A percentile compares a stretch with the other conserved stretches of the same genome.
These are phyloP conservation scores for Loriculus beryllinus DNA, from an alignment of 2,797 vertebrate genomes.

Conservation along the genomic window DNA sequence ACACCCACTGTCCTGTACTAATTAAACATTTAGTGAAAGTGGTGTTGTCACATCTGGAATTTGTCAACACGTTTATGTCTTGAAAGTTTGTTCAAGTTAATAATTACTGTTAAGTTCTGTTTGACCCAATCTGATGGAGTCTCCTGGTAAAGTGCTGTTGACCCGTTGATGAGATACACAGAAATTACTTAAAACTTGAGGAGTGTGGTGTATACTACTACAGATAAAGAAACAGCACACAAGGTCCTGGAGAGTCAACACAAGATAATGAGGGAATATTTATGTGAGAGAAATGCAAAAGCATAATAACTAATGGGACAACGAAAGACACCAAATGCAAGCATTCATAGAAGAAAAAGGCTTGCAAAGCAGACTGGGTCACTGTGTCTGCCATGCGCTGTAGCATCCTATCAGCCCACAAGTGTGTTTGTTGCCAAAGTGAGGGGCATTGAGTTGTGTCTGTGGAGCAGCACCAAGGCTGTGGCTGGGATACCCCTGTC, in stretches of 20 bases:
- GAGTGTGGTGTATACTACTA: background rate
- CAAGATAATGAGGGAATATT: background rate
- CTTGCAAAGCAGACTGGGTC: background rate
- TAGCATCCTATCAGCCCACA: fast-evolving
- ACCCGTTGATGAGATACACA: background rate
- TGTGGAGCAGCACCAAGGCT: background rate
- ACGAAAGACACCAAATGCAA: background rate
- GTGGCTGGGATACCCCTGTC: background rate
- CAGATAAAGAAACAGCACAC: background rate
- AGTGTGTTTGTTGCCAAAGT: fast-evolving
- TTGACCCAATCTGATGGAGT: background rate
- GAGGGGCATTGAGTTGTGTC: no score
- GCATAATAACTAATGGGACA: background rate
- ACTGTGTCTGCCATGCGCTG: fast-evolving
- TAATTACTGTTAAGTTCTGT: background rate
- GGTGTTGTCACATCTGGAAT: background rate
- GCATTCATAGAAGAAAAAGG: background rate
- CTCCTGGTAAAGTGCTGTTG: background rate
- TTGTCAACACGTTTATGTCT: background rate
- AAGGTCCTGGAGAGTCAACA: background rate
- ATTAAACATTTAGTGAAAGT: background rate
- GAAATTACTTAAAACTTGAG: background rate
- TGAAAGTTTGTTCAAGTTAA: background rate
- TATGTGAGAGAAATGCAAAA: background rate
- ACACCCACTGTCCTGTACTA: background rate